These are phyloP conservation scores for Psephotus haematonotus DNA, from an alignment of 2,113 vertebrate species.

Conservation along the genomic window DNA sequence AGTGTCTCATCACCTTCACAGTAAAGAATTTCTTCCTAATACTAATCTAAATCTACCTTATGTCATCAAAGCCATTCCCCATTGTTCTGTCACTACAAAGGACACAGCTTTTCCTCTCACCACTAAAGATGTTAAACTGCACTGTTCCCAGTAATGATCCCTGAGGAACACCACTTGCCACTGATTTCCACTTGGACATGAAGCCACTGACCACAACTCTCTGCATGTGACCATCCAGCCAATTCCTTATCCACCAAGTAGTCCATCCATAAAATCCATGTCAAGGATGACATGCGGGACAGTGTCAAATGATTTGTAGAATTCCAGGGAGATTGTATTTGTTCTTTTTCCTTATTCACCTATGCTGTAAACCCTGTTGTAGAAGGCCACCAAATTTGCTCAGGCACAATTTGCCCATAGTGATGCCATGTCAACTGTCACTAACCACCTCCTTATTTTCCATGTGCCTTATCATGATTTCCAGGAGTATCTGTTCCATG, in stretches of 20 bases:
- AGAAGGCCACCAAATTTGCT: not conserved
- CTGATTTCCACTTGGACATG: not conserved
- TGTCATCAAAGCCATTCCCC: not conserved
- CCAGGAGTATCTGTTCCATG: not conserved
- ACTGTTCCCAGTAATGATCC: not conserved
- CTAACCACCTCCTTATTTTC: not conserved
- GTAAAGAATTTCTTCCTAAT: not conserved
- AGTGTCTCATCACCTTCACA: not conserved
- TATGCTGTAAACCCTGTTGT: not conserved
- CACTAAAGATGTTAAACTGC: not conserved
- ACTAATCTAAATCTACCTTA: not conserved
- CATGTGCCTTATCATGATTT: not conserved
- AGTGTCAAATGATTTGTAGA: not conserved
- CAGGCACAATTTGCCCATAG: not conserved
- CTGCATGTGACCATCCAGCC: not conserved
- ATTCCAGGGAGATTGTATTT: not conserved
- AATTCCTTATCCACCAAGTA: not conserved
- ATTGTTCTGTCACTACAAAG: not conserved
- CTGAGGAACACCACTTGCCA: not conserved
- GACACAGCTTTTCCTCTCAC: not conserved
- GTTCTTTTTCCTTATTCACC: not conserved
- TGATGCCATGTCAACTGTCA: not conserved
- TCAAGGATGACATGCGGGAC: not conserved
- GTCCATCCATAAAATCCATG: not conserved
- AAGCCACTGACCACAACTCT: not conserved